A percentile compares a stretch with the other conserved stretches of the same genome.
These are phyloP conservation scores for Oopsacas minuta DNA, from an alignment of 37 sponge, comb jelly and placozoan genomes.

Conservation along the genomic window DNA sequence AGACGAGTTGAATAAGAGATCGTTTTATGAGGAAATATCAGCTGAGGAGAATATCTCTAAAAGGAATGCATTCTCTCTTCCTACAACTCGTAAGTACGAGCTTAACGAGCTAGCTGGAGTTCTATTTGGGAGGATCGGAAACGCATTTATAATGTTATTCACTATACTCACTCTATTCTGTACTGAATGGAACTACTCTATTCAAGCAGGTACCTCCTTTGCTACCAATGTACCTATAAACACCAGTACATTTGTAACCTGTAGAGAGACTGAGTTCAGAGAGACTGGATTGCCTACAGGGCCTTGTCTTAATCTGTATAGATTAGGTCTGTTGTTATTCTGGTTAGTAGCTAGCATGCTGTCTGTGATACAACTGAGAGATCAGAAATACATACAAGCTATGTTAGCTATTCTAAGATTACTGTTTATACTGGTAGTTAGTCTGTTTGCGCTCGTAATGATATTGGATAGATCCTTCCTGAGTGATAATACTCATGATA, in stretches of 20 bases:
- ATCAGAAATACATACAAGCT: neutral
- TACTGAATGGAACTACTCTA: conserved; percentile 11
- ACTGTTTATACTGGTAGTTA: neutral
- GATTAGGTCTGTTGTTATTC: neutral
- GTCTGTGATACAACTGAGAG: neutral
- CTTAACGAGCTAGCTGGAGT: conserved; percentile 13
- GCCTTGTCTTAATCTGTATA: conserved; percentile 3
- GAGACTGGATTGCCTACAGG: neutral
- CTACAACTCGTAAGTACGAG: neutral
- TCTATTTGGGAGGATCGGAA: neutral
- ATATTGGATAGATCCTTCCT: neutral
- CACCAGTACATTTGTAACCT: neutral
- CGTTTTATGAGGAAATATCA: neutral
- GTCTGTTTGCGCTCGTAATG: neutral
- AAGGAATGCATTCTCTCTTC: neutral
- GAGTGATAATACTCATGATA: neutral
- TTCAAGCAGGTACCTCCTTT: neutral
- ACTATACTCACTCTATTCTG: neutral
- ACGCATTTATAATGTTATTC: neutral
- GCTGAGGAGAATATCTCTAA: neutral
- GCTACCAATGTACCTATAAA: neutral
- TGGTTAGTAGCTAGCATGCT: conserved; percentile 1
- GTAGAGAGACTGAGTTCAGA: neutral
- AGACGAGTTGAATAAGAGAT: neutral
- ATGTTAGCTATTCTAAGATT: neutral